Base-by-base conservation (phyloP, 2,888 invertebrate species). In the Nesidiocoris tenuis region DNA sequence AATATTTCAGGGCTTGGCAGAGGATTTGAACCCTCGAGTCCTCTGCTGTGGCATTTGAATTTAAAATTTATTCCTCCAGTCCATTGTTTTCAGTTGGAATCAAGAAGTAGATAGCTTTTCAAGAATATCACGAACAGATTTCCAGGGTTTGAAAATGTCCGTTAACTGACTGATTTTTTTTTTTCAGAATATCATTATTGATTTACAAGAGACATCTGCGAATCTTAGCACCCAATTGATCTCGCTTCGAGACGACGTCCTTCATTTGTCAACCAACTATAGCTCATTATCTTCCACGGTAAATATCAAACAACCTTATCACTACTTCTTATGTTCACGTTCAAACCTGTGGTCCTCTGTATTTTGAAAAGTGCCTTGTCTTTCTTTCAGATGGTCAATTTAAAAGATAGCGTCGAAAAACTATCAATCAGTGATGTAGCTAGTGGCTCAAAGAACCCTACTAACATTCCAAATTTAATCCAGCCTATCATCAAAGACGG, bases 181-280 rank as follows among this genome's bases (percentile, higher is more conserved):
- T 66, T 81, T 82, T 0, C 79, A 86, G 85, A 82, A 81, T 78
- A 82, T 80, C 25, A 81, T 85, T 77, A 82, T 82, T 55, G 81
- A 78, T 12, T 81, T 85, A 61, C 82, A 84, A 80, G 85, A 85
- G 39, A 81, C 81, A 63, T 82, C 82, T 24, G 83, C 83, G 68
- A 84, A 84, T 76, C 82, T 85, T 23, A 85, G 83, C 70, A 82
- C 83, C 70, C 82, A 83, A 72, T 82, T 85, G 19, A 83, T 83
- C 76, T 84, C 85, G 3, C 80, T 85, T 71, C 83, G 84, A 71
- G 83, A 82, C 54, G 77, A 77, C n/a, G 76, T 75, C 9, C 22
- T 61, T n/a, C 66, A 66, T 59, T n/a, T 66, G 12, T 66, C 65
- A 16, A 63, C 66, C 39, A 75, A 75, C 22, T 75, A 64, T 21